Percentiles rank a stretch among this genome's conserved stretches.
Evolutionary conservation across 2,888 invertebrate species (phyloP).

Genomic region (Capitulum mitella): DNA sequence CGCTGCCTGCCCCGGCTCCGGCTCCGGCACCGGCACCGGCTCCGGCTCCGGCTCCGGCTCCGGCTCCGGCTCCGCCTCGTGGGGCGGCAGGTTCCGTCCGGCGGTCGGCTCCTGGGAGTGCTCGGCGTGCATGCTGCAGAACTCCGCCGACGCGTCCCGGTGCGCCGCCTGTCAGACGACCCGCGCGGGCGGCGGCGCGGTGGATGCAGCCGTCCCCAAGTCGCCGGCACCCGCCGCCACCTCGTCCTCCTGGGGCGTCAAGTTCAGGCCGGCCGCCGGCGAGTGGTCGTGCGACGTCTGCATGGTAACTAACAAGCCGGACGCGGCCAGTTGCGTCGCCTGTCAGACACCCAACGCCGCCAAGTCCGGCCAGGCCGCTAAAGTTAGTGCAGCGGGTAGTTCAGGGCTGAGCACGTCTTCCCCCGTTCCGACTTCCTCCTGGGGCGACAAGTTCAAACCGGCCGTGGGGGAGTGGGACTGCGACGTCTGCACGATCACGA

Average conservation of each 20-base stretch:
- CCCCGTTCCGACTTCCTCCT: constrained; percentile 2
- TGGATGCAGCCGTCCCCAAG: constrained; percentile 7
- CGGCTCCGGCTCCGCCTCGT: neutral
- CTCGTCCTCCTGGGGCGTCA: constrained; percentile 38
- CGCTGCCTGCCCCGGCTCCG: neutral
- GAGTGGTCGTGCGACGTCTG: constrained; percentile 43
- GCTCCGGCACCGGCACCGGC: neutral
- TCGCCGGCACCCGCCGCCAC: neutral
- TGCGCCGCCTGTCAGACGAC: constrained; percentile 41
- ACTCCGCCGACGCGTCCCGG: constrained; percentile 32
- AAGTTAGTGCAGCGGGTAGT: neutral
- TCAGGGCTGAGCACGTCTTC: neutral
- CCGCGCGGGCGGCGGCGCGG: constrained; percentile 37
- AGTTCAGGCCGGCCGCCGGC: constrained; percentile 39
- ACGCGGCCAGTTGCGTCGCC: constrained; percentile 39
- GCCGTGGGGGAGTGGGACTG: constrained; percentile 42
- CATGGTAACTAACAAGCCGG: constrained; percentile 40
- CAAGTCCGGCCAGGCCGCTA: neutral
- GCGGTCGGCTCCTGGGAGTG: constrained; percentile 38
- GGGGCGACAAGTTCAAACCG: constrained; percentile 40
- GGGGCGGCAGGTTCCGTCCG: neutral
- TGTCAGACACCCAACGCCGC: constrained; percentile 39
- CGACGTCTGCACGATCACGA: constrained; percentile 41
- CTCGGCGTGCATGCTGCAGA: constrained; percentile 37
- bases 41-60: neutral